A percentile compares a stretch with the other conserved stretches of the same genome.
Conservation (phyloP, 2,888 invertebrate genomes). For the Coleophora deauratella region DNA sequence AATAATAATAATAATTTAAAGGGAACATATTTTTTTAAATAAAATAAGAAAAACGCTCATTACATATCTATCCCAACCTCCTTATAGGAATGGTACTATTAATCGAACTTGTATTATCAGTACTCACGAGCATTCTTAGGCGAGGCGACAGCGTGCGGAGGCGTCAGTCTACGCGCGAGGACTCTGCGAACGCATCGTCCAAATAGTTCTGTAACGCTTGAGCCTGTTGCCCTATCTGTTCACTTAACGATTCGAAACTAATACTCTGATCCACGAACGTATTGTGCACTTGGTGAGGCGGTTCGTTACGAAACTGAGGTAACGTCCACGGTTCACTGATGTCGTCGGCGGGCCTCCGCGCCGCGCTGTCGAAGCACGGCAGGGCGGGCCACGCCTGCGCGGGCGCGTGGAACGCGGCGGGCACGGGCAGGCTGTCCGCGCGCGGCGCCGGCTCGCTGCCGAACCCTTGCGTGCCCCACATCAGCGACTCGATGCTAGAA, state of each 20-base stretch:
- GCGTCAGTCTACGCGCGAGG: conserved; percentile 60
- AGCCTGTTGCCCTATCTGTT: conserved; percentile 36
- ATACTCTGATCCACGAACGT: conserved; percentile 56
- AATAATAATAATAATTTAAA: too few species aligned
- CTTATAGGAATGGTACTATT: conserved; percentile 6
- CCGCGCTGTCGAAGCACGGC: conserved; percentile 43
- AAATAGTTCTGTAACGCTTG: conserved; percentile 46
- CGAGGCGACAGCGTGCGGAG: conserved; percentile 18
- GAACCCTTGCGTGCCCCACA: conserved; percentile 44
- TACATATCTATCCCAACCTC: conserved; percentile 36
- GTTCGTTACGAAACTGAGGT: conserved; percentile 58
- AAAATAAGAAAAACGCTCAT: too few species aligned
- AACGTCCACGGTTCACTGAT: conserved; percentile 54
- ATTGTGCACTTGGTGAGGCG: conserved; percentile 50
- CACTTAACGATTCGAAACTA: conserved; percentile 49
- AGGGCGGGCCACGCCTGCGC: conserved; percentile 47
- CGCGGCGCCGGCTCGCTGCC: conserved; percentile 29
- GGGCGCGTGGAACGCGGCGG: conserved; percentile 45
- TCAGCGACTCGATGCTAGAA: conserved; percentile 46
- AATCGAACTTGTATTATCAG: not conserved
- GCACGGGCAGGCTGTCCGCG: conserved; percentile 36
- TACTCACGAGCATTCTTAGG: not conserved
- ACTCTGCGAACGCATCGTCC: conserved; percentile 53
- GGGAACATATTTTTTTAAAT: too few species aligned
- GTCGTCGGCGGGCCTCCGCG: conserved; percentile 36